Evolutionary conservation across 2,797 vertebrate species (phyloP).

Genomic region (Cichlasoma orientale): DNA sequence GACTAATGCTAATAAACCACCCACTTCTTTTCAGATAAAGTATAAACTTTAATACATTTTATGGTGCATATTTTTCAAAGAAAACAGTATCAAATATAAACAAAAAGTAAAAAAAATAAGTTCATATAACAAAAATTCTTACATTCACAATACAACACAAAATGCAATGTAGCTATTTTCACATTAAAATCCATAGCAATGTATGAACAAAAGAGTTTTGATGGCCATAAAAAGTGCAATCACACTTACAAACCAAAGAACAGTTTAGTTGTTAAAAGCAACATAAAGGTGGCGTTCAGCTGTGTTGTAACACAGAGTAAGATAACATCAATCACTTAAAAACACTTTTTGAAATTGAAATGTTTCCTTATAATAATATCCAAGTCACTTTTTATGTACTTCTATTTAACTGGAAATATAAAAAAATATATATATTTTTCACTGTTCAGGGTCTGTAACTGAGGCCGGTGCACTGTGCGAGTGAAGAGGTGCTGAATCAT

Average conservation of each 20-base stretch:
- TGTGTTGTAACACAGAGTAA: background rate
- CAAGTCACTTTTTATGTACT: background rate
- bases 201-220: conserved; percentile 2
- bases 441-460: conserved; percentile 22
- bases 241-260: conserved; percentile 4
- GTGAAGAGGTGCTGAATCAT: conserved; percentile 10
- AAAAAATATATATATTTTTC: conserved; percentile 9
- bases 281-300: background rate
- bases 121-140: conserved; percentile 37
- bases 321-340: background rate
- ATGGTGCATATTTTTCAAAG: conserved; percentile 31
- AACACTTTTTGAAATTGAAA: background rate
- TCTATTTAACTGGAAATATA: background rate
- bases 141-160: conserved; percentile 64
- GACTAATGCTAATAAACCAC: conserved; percentile 1
- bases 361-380: background rate
- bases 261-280: conserved; percentile 13
- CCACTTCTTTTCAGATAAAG: conserved; percentile 4
- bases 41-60: conserved; percentile 62
- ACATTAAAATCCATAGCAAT: conserved; percentile 46
- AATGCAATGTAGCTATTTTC: conserved; percentile 41
- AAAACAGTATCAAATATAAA: conserved; percentile 61
- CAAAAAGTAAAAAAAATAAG: conserved; percentile 71
- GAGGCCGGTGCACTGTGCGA: conserved; percentile 13
- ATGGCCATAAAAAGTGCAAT: conserved; percentile 19